A percentile compares a stretch with the other conserved stretches of the same genome.
These are phyloP conservation scores for Barbus barbus DNA, from an alignment of 2,113 vertebrate species.

Conservation along the genomic window DNA sequence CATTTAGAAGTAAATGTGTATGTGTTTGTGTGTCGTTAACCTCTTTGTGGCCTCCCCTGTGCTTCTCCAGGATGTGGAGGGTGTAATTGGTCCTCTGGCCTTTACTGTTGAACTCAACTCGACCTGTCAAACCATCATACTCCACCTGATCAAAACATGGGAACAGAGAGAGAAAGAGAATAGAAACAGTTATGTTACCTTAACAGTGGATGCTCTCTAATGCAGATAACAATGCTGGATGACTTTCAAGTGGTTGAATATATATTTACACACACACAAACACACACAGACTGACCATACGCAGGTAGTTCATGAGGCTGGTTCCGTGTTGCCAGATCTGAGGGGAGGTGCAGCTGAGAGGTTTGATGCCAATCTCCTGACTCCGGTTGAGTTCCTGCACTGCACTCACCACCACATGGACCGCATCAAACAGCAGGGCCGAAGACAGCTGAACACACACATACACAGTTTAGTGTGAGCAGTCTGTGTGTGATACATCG, in stretches of 20 bases:
- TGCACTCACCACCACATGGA: constrained; percentile 87
- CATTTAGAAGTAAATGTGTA: constrained; percentile 49
- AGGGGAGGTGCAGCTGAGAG: constrained; percentile 83
- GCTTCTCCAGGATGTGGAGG: constrained; percentile 86
- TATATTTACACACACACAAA: background rate
- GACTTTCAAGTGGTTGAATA: constrained; percentile 1
- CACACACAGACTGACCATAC: constrained; percentile 74
- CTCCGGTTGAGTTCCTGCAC: constrained; percentile 89
- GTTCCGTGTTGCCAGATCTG: constrained; percentile 92
- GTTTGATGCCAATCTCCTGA: constrained; percentile 88
- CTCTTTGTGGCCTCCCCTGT: constrained; percentile 83
- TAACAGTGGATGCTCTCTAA: background rate
- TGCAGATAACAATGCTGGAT: background rate
- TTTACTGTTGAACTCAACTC: constrained; percentile 92
- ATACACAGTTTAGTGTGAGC: background rate
- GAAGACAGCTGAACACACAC: constrained; percentile 78
- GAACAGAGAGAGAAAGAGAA: constrained; percentile 28
- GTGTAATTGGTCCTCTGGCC: constrained; percentile 94
- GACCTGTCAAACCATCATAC: constrained; percentile 87
- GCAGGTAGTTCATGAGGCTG: constrained; percentile 93
- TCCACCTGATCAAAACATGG: constrained; percentile 83
- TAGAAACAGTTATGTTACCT: background rate
- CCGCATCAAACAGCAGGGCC: constrained; percentile 86
- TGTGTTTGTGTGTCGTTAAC: constrained; percentile 61
- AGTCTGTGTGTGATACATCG: background rate